Conservation (phyloP, 2,797 vertebrate species). For the Hoplostethus mediterraneus region DNA sequence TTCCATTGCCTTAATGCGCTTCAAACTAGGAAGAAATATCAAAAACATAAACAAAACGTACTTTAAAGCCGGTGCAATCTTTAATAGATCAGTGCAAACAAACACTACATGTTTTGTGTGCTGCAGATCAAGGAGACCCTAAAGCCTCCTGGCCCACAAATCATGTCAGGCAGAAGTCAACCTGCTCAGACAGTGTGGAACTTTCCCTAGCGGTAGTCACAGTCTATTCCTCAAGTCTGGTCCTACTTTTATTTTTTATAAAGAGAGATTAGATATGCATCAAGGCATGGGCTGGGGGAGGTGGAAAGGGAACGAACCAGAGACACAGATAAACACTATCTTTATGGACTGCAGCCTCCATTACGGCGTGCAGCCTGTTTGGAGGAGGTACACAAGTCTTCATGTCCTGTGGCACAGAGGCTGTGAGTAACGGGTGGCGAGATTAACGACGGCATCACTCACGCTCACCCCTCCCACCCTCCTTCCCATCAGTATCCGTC, state of each 20-base stretch:
- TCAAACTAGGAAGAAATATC: too few relatives aligned
- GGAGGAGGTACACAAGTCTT: conserved; percentile 35
- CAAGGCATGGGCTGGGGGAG: background rate
- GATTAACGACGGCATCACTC: conserved; percentile 71
- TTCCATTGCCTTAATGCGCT: too few relatives aligned
- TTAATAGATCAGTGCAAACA: too few relatives aligned
- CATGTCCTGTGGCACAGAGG: conserved; percentile 50
- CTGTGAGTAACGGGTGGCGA: conserved; percentile 66
- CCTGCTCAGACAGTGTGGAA: background rate
- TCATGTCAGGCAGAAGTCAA: too few relatives aligned
- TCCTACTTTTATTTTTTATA: conserved; percentile 10
- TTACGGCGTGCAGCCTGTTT: conserved; percentile 39
- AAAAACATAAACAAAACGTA: too few relatives aligned
- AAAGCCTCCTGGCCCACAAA: too few relatives aligned
- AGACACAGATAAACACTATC: conserved; percentile 26
- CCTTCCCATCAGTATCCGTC: conserved; percentile 63
- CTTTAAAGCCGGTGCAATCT: too few relatives aligned
- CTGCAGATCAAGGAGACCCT: too few relatives aligned
- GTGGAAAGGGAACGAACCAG: conserved; percentile 14
- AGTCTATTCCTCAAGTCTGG: background rate
- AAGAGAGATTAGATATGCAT: conserved; percentile 24
- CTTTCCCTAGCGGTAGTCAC: background rate
- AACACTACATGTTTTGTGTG: too few relatives aligned
- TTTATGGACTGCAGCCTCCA: conserved; percentile 43
- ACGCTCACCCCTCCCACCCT: conserved; percentile 45